These are phyloP conservation scores for Heliconius aoede DNA, from an alignment of 2,888 invertebrate genomes.

Conservation along the genomic window DNA sequence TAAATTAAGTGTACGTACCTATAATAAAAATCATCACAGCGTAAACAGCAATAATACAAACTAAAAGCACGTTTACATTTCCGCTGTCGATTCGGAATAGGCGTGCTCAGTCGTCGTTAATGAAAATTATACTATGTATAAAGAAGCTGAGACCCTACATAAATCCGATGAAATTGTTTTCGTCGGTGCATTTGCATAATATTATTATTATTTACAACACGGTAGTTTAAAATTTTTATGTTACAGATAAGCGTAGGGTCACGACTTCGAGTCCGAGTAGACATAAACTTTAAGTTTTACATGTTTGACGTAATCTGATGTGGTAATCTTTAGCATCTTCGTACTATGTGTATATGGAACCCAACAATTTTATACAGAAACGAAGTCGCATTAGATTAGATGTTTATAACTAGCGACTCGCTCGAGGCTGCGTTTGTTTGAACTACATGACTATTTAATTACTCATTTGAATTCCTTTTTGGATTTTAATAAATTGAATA, in stretches of 20 bases:
- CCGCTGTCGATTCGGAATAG: constrained; percentile 60
- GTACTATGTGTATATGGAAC: not conserved
- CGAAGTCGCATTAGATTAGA: not conserved
- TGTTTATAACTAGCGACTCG: not conserved
- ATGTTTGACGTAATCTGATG: constrained; percentile 3
- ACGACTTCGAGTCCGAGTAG: constrained; percentile 16
- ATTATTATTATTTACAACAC: constrained; percentile 18
- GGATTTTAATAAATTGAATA: too few relatives aligned
- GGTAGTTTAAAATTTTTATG: constrained; percentile 19
- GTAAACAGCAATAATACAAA: constrained; percentile 26
- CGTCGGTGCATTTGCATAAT: constrained; percentile 47
- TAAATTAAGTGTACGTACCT: not conserved
- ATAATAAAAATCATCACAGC: constrained; percentile 29
- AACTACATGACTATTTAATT: too few relatives aligned
- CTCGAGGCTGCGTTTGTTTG: too few relatives aligned
- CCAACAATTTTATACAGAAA: not conserved
- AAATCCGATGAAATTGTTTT: constrained; percentile 47
- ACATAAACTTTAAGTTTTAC: constrained; percentile 20
- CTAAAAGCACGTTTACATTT: constrained; percentile 50
- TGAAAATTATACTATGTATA: constrained; percentile 35
- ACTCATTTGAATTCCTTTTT: too few relatives aligned
- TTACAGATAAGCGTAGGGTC: constrained; percentile 10
- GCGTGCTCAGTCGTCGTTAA: constrained; percentile 49
- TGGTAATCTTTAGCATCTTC: not conserved
- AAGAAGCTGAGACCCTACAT: constrained; percentile 41